Evolutionary conservation across 2,113 vertebrate species (phyloP), one percentile per base, ranked within the genome.

Genomic region (Dromaius novaehollandiae): DNA sequence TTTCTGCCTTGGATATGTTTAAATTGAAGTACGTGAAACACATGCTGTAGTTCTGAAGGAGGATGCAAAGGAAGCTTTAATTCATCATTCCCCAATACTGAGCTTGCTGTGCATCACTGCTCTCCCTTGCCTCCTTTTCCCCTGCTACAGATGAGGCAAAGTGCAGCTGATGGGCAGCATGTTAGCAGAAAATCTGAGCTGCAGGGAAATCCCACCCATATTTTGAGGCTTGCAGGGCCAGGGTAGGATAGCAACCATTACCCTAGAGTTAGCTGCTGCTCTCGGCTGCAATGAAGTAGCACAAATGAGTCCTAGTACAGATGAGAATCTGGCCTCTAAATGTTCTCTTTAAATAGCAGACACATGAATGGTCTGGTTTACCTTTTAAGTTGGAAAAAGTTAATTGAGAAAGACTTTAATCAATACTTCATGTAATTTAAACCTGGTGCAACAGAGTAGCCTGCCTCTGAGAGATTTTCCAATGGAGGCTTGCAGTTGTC

Each of bases 381-480:
- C 32, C 22, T 69, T 93, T 94, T 58, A 91, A 90, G 68, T 20
- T 90, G 44, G 51, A 5, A 32, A 32, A 34, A 83, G 89, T 89
- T 95, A 93, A 93, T 58, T 76, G 38, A 48, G 51, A 90, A 95
- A 95, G 26, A 78, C 63, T 87, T 87, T 87, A 97, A 97, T 97
- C 93, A 94, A 91, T 96, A 94, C 58, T 94, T 96, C 82, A 69
- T 95, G 83, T 93, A 85, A 97, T 90, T 97, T 95, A 97, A 89
- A 83, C 82, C 77, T 85, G 70, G 88, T 94, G 83, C 65, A 95
- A 96, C 96, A 80, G 90, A 96, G 82, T 92, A 95, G 78, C 74
- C 88, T 92, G 89, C 86, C 77, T 97, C 96, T 96, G 91, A 97
- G 89, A 95, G 97, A 96, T 94, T 97, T 93, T 76, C 86, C 51